Conservation (phyloP, 2,113 vertebrate species). For the Archilochus colubris region DNA sequence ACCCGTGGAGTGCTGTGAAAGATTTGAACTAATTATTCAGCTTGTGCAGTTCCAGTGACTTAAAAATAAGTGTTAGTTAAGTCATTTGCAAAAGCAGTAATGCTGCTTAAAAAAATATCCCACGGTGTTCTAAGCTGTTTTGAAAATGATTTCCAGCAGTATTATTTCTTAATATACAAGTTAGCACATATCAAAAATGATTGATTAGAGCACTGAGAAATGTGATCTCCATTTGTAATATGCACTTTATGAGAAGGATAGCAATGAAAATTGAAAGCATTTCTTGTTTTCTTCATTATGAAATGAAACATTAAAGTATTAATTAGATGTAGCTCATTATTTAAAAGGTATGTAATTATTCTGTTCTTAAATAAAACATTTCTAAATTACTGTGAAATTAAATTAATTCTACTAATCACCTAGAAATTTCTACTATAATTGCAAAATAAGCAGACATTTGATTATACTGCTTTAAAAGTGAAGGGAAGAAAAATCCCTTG, state of each 20-base stretch:
- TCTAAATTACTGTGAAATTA: not conserved
- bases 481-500: not conserved
- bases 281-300: not conserved
- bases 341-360: conserved; percentile 9
- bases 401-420: not conserved
- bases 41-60: not conserved
- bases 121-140: not conserved
- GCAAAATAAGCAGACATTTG: not conserved
- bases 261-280: not conserved
- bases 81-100: not conserved
- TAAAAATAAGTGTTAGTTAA: not conserved
- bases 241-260: not conserved
- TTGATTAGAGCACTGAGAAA: not conserved
- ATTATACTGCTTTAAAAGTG: not conserved
- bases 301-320: not conserved
- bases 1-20: not conserved
- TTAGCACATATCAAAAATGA: not conserved
- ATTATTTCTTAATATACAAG: not conserved
- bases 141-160: not conserved
- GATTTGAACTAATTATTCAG: not conserved
- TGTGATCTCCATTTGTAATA: not conserved
- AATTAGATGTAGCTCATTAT: not conserved
- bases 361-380: conserved; percentile 25
- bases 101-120: not conserved
- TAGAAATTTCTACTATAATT: not conserved